Percentiles rank a stretch among this genome's conserved stretches.
phyloP scores from a whole-genome alignment of 2,113 vertebrate species.

The Leucoraja erinaceus region DNA sequence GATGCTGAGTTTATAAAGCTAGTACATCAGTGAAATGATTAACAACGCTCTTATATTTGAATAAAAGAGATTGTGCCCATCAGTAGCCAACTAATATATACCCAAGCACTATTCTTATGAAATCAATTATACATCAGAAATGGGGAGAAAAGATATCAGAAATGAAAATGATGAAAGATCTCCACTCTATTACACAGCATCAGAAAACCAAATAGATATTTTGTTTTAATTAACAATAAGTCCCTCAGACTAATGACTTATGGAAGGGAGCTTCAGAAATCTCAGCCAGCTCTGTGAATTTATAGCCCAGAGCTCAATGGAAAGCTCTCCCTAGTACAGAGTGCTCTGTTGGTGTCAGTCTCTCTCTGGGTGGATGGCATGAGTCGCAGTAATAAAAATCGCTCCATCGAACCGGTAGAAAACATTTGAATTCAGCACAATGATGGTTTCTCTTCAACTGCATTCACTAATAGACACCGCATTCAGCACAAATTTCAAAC shows the following conservation, averaged over 20 bases:
- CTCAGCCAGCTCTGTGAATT: constrained; percentile 12
- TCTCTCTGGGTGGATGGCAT: not conserved
- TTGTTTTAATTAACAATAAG: constrained; percentile 7
- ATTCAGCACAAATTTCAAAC: not conserved
- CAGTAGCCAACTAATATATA: constrained; percentile 5
- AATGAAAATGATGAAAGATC: not conserved
- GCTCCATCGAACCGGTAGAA: not conserved
- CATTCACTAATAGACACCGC: not conserved
- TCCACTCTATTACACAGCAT: not conserved
- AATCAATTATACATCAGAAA: not conserved
- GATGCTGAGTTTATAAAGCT: constrained; percentile 22
- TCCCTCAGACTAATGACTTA: constrained; percentile 5
- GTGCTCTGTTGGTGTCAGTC: not conserved
- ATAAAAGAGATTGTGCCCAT: not conserved
- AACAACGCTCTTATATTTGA: constrained; percentile 5
- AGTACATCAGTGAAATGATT: constrained; percentile 26
- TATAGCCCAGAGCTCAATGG: not conserved
- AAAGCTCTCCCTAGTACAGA: not conserved
- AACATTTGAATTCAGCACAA: not conserved
- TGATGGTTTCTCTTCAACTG: not conserved
- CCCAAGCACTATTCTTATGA: not conserved
- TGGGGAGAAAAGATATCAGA: not conserved
- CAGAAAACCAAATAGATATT: not conserved
- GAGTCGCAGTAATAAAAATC: not conserved
- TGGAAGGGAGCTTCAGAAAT: not conserved